Base-by-base conservation (phyloP, 2,888 invertebrate genomes). In the Pandemis corylana region DNA sequence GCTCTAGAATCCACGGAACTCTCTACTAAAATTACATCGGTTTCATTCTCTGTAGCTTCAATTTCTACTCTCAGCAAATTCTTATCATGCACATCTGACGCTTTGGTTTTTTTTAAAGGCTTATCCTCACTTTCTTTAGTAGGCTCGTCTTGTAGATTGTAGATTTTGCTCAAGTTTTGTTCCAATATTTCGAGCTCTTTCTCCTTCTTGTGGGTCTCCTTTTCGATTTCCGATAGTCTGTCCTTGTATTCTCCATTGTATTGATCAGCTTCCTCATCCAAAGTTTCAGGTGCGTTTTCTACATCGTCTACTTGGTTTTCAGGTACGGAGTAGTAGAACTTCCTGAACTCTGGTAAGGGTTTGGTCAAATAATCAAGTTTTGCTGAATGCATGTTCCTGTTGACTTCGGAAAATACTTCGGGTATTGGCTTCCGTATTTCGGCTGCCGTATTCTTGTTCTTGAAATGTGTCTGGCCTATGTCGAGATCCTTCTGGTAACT, bases 291-390 rank as follows among this genome's bases (percentile, higher is more conserved):
- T 46, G 15, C 7, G 5, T n/a, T 10, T 66, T 56, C 68, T 69
- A 68, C 72, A 69, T 44, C 44, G 75, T 36, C 41, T 13, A 20
- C 13, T 62, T 15, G 65, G 1, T 62, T 44, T 49, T 71, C 75
- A 28, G 75, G 46, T 66, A 78, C 79, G 0, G 85, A 80, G 6
- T 85, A 84, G 77, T 94, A 94, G 2, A 90, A 78, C 77, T 90
- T 92, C 70, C 94, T 86, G 67, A 94, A 94, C 68, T 93, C 93
- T 0, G 68, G 76, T 9, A 94, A 72, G 0, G 94, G 91, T 13
- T 89, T 90, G 77, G 91, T 91, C 44, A 93, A 80, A 75, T 89
- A 91, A 56, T 79, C 78, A 0, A 75, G 76, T 62, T 72, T 77
- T 9, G 13, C 36, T 65, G n/a, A 28, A 66, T 13, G 64, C 5